Evolutionary conservation across 2,797 vertebrate species (phyloP), one percentile per base, ranked within the genome.

Genomic region (Otolemur crassicaudatus): DNA sequence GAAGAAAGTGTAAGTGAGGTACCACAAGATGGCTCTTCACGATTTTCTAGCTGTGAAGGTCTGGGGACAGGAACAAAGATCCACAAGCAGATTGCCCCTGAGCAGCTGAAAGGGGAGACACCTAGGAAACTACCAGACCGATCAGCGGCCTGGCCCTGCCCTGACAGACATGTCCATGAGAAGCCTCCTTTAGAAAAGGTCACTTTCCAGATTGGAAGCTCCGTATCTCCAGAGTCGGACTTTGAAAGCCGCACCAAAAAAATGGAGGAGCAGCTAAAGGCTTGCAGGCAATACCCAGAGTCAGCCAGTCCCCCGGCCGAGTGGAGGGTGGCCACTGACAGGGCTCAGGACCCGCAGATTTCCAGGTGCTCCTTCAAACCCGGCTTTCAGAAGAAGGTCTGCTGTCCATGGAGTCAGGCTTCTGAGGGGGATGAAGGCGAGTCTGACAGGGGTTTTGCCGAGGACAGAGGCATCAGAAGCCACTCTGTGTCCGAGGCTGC

Each of bases 141-240:
- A 65, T 98, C 98, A 0, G 96, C 92, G 25, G 98, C 97, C 16
- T 90, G 98, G 92, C 98, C 98, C 25, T 98, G 98, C 96, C 98
- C 98, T 27, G 97, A 98, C 91, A 97, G 97, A 79, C 96, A 80
- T 92, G 85, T 87, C 70, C 93, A 93, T 88, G 97, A 98, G 73
- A 97, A 81, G 77, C 97, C 97, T 58, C 95, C 97, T 4, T 73
- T 98, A 25, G 98, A 98, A 63, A 99, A 98, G 86, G 99, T 99
- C 43, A 99, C 98, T n/a, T 99, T 99, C 97, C 98, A 98, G 12
- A 99, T 99, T 56, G 99, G 99, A 95, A 99, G 99, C 49, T 99
- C 99, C 2, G 90, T 97, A 0, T 99, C 99, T 40, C 98, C 99
- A 2, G 99, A 99, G 75, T 99, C 98, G 22, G 98, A 99, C 92